Evolutionary conservation across 2,113 vertebrate species (phyloP).

Genomic region (Trochalopteron elliotii): DNA sequence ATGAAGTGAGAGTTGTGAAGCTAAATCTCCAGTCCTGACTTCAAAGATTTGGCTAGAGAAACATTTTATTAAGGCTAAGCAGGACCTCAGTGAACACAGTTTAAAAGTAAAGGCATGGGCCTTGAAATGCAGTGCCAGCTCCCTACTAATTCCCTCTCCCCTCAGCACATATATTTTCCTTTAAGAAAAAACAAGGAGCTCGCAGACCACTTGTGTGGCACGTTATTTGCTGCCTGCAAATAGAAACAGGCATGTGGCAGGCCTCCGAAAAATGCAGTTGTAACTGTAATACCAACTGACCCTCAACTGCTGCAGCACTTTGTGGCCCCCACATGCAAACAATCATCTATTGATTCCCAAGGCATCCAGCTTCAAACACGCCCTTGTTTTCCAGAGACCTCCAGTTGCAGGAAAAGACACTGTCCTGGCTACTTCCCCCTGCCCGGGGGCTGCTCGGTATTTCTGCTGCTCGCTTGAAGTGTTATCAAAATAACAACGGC

Average conservation of each 20-base stretch:
- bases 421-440: neutral
- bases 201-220: neutral
- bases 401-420: neutral
- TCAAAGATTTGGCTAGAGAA: neutral
- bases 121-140: neutral
- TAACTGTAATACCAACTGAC: neutral
- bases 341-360: constrained; percentile 47
- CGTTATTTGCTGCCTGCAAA: neutral
- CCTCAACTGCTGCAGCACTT: neutral
- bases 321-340: constrained; percentile 29
- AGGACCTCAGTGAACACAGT: neutral
- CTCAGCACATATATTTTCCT: constrained; percentile 38
- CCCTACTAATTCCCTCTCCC: neutral
- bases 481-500: constrained; percentile 35
- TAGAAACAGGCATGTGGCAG: neutral
- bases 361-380: constrained; percentile 19
- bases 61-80: neutral
- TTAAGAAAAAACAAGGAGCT: constrained; percentile 36
- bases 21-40: neutral
- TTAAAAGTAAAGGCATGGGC: neutral
- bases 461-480: constrained; percentile 4
- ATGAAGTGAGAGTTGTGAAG: neutral
- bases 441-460: neutral
- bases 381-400: constrained; percentile 5
- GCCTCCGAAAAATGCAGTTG: constrained; percentile 9